These are phyloP conservation scores for Paramormyrops hopkinsi DNA, from an alignment of 2,797 vertebrate species.

Conservation along the genomic window DNA sequence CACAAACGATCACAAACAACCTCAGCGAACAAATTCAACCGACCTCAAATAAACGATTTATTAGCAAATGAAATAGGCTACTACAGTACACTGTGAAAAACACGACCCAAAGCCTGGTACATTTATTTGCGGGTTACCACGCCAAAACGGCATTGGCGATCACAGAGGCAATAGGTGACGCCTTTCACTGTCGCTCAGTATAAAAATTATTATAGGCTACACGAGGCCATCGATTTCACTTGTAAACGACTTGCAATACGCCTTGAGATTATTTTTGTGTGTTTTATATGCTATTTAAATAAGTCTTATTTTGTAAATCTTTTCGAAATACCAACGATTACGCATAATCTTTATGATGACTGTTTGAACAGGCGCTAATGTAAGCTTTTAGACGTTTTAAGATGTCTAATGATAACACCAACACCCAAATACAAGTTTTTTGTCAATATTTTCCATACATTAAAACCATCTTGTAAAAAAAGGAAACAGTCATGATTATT, in stretches of 20 bases:
- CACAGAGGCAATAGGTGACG: background rate
- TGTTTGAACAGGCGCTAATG: background rate
- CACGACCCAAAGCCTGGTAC: background rate
- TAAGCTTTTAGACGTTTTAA: background rate
- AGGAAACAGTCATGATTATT: background rate
- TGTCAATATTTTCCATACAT: background rate
- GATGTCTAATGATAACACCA: background rate
- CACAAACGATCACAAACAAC: background rate
- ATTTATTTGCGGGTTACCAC: background rate
- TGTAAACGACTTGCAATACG: background rate
- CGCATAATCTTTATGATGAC: background rate
- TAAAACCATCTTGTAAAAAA: background rate
- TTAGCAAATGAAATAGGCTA: background rate
- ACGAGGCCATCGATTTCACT: background rate
- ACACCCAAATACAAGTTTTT: background rate
- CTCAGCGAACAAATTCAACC: background rate
- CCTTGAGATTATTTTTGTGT: background rate
- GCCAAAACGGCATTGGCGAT: background rate
- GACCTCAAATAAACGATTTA: background rate
- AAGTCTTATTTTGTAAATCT: background rate
- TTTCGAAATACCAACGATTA: background rate
- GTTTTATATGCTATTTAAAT: background rate
- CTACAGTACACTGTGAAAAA: background rate
- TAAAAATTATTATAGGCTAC: background rate
- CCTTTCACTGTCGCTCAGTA: background rate